Conservation (phyloP, 2,797 vertebrate genomes). For the Sebastes trivittatus region DNA sequence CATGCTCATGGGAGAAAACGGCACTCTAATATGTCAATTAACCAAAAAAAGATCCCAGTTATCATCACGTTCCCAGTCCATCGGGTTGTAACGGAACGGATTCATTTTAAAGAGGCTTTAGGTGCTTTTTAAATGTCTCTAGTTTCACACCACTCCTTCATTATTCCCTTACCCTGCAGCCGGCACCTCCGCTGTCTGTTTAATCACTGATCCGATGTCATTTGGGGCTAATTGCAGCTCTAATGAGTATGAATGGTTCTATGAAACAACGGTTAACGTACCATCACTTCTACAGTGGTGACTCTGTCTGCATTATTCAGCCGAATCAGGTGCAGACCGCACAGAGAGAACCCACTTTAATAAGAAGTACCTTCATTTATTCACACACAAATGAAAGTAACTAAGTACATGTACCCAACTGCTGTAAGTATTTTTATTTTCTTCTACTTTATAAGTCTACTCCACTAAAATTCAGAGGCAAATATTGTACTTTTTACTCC, state of each 20-base stretch:
- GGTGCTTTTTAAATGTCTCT: conserved; percentile 18
- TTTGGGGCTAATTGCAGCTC: conserved; percentile 60
- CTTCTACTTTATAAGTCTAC: not conserved
- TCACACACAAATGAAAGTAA: not conserved
- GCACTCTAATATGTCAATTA: conserved; percentile 30
- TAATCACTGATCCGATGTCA: conserved; percentile 63
- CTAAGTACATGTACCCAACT: not conserved
- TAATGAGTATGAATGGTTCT: conserved; percentile 66
- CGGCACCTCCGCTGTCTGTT: conserved; percentile 45
- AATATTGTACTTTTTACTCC: too few relatives aligned
- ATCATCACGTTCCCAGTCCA: not conserved
- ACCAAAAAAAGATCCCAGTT: not conserved
- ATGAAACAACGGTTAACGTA: conserved; percentile 20
- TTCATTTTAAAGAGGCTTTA: conserved; percentile 35
- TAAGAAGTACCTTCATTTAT: not conserved
- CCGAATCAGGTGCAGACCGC: not conserved
- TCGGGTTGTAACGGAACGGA: not conserved
- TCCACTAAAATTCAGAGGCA: too few relatives aligned
- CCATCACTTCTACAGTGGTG: not conserved
- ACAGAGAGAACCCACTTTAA: not conserved
- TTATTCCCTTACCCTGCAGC: conserved; percentile 15
- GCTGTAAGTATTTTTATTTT: not conserved
- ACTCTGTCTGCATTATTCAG: not conserved
- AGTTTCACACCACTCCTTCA: conserved; percentile 1
- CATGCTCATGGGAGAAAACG: not conserved